Base-by-base conservation (phyloP, 2,797 vertebrate genomes). In the Myotis daubentonii region DNA sequence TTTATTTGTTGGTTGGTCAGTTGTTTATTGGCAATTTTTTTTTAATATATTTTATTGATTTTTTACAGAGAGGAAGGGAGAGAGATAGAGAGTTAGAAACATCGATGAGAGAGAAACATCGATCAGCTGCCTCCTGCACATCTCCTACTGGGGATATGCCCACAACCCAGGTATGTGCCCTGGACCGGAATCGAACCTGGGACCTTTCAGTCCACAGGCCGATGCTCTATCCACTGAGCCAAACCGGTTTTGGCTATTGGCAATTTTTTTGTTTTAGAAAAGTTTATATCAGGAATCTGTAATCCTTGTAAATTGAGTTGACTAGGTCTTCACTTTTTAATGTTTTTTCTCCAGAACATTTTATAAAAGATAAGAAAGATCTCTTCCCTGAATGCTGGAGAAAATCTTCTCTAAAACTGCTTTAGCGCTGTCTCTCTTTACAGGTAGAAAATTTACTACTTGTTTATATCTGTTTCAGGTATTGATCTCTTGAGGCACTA, bases 341-440 rank as follows among this genome's bases (percentile, higher is more conserved):
- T 33, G 28, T 22, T 7, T 33, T 33, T 53, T 7, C 11, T 74
- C 30, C 57, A 94, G 47, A 89, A 65, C n/a, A 60, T 82, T 89
- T 92, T 93, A 84, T 49, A 47, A 30, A 87, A 62, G 30, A 47
- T n/a, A 25, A 92, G 12, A 93, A 49, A n/a, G 49, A 92, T 53
- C 19, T 47, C 3, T 83, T 60, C 9, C 28, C 76, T 78, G 25
- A 86, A 89, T 68, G 7, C 10, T 72, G 74, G 22, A 36, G 90
- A 90, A 78, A n/a, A 90, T 36, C 3, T 60, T 36, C 4, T 62
- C n/a, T 41, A 84, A 89, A 92, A 87, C 25, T 74, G 5, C 17
- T 8, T 83, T 90, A 62, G 76, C 30, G 87, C 30, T 89, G 33
- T 87, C 33, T 89, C 55, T 72, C 41, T 78, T 74, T 79, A 47